Percentiles rank a stretch among this genome's conserved stretches.
phyloP scores from a whole-genome alignment of 2,113 vertebrate genomes.

The human (Homo sapiens) region DNA sequence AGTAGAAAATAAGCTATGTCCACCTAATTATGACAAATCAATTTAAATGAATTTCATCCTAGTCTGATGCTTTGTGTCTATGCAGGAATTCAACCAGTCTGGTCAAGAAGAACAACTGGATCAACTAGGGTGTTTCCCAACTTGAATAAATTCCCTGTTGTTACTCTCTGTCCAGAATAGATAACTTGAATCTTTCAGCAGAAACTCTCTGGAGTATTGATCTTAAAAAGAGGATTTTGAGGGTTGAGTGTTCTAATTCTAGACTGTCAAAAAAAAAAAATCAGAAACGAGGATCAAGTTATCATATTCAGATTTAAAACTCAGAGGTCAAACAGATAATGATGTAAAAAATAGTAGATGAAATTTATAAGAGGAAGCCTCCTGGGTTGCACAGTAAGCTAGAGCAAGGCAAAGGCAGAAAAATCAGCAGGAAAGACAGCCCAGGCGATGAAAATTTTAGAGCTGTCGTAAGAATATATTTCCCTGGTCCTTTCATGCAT shows the following conservation, averaged over 20 bases:
- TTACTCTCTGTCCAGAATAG: neutral
- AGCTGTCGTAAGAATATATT: neutral
- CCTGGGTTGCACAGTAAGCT: neutral
- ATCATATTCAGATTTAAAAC: neutral
- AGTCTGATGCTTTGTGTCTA: neutral
- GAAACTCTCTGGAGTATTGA: neutral
- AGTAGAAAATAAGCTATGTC: slow-evolving; percentile 12
- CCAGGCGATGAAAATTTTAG: neutral
- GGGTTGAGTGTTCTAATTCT: neutral
- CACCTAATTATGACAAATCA: neutral
- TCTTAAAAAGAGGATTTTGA: neutral
- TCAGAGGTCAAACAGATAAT: neutral
- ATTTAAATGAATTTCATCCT: neutral
- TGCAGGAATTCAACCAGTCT: neutral
- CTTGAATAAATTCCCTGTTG: neutral
- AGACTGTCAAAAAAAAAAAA: neutral
- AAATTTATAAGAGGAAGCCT: neutral
- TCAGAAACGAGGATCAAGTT: neutral
- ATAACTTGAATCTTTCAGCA: neutral
- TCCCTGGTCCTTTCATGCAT: neutral
- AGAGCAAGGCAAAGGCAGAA: neutral
- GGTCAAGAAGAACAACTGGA: neutral
- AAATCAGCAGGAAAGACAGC: neutral
- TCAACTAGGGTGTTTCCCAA: neutral
- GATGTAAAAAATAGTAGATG: neutral